Evolutionary conservation across 2,797 vertebrate genomes (phyloP), one percentile per base, ranked within the genome.

Genomic region (Rhynchonycteris naso): DNA sequence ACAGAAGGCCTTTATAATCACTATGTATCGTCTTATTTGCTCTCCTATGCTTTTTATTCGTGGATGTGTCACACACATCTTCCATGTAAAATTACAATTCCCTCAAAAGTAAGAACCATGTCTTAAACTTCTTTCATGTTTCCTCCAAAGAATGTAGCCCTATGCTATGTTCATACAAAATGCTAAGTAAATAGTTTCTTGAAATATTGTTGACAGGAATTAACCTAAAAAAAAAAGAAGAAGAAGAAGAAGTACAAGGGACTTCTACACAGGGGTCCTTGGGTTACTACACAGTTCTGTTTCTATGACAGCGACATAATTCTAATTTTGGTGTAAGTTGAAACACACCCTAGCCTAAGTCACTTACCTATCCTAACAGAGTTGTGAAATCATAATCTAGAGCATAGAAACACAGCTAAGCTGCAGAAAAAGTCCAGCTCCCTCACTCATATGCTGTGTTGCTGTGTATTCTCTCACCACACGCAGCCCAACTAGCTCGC

Each of bases 131-230:
- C 24, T 79, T 58, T 68, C 38, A 56, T 86, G 16, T 65, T 93
- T 79, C 61, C 61, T 71, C 50, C 33, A 30, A 95, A 90, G 52
- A 92, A 94, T 43, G 15, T 69, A 52, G 58, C 71, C 3, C 50
- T 91, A 63, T 80, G 4, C 13, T 35, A 92, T 92, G 19, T 88
- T n/a, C 59, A 66, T 88, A 47, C 8, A 88, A 66, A 87, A 87
- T 59, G 8, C 72, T 50, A 71, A 50, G 26, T 71, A 78, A 79
- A 96, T 86, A 76, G 75, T 82, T 26, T 33, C 47, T 90, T 91
- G 28, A 21, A 22, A 71, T n/a, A 59, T 33, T 68, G 30, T 82
- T 88, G 43, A 74, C 3, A 82, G 19, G 78, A 85, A 93, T 80
- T 87, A 95, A 94, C 26, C 71, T 54, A 6, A 75, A 85, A 88